A percentile compares a stretch with the other conserved stretches of the same genome.
These are phyloP conservation scores for Monochamus alternatus DNA, from an alignment of 2,888 invertebrate species.

Conservation along the genomic window DNA sequence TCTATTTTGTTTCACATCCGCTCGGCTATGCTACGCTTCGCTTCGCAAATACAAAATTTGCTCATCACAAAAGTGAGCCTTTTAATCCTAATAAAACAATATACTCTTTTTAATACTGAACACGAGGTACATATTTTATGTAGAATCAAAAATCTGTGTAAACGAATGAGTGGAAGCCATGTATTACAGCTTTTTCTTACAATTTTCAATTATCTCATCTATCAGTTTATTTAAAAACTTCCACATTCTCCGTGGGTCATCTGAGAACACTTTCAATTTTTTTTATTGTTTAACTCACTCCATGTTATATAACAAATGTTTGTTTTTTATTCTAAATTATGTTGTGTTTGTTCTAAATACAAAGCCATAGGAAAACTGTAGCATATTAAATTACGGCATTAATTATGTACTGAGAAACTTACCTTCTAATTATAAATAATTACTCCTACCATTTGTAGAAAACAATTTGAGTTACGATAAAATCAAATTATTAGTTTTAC, in stretches of 20 bases:
- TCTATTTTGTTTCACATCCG: too few relatives aligned
- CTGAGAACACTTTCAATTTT: conserved; percentile 1
- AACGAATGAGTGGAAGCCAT: too few relatives aligned
- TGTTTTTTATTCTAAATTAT: conserved; percentile 6
- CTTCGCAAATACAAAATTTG: too few relatives aligned
- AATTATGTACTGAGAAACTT: conserved; percentile 16
- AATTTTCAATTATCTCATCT: too few relatives aligned
- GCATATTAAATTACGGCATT: conserved; percentile 9
- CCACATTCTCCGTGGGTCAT: not conserved
- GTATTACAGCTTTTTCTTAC: too few relatives aligned
- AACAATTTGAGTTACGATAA: conserved; percentile 12
- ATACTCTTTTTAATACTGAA: too few relatives aligned
- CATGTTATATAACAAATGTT: not conserved
- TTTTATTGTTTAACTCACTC: not conserved
- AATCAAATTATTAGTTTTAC: conserved; percentile 6
- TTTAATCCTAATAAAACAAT: too few relatives aligned
- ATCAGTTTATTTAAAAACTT: not conserved
- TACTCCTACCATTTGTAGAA: conserved; percentile 14
- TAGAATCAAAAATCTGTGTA: too few relatives aligned
- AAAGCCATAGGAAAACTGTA: conserved; percentile 2
- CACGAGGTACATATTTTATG: too few relatives aligned
- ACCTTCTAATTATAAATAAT: conserved; percentile 13
- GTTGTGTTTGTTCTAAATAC: conserved; percentile 18
- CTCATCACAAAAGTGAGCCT: too few relatives aligned
- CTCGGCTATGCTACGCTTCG: too few relatives aligned